phyloP scores from a whole-genome alignment of 1,140 invertebrate genomes.

The Araneus ventricosus region DNA sequence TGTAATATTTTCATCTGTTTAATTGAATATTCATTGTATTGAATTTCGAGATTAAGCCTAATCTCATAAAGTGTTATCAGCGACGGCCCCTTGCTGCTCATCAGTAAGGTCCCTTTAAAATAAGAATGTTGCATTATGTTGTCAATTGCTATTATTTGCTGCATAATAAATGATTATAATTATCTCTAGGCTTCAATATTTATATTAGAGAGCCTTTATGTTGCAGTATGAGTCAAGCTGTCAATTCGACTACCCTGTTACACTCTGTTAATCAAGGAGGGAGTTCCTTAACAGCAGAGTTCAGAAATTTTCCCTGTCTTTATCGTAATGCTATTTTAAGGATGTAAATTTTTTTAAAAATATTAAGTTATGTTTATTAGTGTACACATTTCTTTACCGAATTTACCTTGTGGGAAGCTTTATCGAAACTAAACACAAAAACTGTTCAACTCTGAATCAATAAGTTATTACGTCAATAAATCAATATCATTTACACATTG shows the following conservation, averaged over 20 bases:
- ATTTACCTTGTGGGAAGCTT: background rate
- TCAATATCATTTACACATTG: background rate
- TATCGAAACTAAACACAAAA: background rate
- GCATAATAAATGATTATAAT: background rate
- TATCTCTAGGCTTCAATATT: background rate
- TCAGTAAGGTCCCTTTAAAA: background rate
- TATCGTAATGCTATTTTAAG: background rate
- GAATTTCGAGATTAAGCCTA: conserved; percentile 61
- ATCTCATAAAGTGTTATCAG: conserved; percentile 65
- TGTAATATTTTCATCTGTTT: background rate
- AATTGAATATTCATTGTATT: conserved; percentile 41
- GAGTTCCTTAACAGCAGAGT: conserved; percentile 50
- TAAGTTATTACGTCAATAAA: background rate
- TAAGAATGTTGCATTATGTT: background rate
- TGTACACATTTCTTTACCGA: background rate
- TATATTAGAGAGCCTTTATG: background rate
- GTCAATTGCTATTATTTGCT: background rate
- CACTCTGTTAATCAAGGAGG: conserved; percentile 74
- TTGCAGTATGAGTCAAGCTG: conserved; percentile 47
- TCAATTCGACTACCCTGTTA: conserved; percentile 62
- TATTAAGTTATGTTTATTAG: background rate
- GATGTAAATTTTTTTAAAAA: background rate
- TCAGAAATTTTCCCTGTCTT: background rate
- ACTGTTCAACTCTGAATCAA: background rate
- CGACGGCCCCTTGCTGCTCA: conserved; percentile 14